Base-by-base conservation (phyloP, 2,888 invertebrate genomes). In the Microctonus hyperodae region DNA sequence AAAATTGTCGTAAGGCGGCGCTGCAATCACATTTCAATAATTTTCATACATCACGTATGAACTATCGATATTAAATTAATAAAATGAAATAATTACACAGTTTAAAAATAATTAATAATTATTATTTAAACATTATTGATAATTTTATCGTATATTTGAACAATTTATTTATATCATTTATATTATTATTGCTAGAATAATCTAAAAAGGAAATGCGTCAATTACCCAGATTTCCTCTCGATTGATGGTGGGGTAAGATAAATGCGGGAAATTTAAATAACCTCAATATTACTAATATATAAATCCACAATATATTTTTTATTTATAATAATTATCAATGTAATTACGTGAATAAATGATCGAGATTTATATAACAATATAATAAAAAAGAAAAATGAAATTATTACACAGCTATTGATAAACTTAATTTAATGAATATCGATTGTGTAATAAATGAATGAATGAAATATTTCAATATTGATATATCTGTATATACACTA, bases 191-290 rank as follows among this genome's bases (percentile, higher is more conserved):
- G 13, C n/a, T 33, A 64, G 16, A 51, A 69, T 65, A 73, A 78
- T 77, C 76, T 78, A 78, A 72, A 69, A 73, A 78, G 79, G 77
- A 78, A 70, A 75, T 73, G 70, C 77, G 77, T 75, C 71, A 53
- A 66, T 74, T 73, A 74, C 73, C 74, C 73, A 70, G 51, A 64
- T 16, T 62, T 48, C 70, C 13, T 40, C 31, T 62, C 63, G 58
- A 4, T 63, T 63, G 55, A 4, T 20, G 48, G 31, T 61, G 56
- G 64, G 55, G 61, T 61, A 51, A 61, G 64, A 59, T 35, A 51
- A 51, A n/a, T 25, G 76, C 69, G 77, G 73, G 58, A 75, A 76
- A 76, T 72, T 64, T 60, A 37, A 75, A 72, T 62, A 16, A 40
- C 40, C n/a, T 44, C 16, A 5, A 31, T 55, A 44, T 59, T 40